Conservation (phyloP, 2,113 vertebrate genomes). For the Xiphorhynchus elegans region DNA sequence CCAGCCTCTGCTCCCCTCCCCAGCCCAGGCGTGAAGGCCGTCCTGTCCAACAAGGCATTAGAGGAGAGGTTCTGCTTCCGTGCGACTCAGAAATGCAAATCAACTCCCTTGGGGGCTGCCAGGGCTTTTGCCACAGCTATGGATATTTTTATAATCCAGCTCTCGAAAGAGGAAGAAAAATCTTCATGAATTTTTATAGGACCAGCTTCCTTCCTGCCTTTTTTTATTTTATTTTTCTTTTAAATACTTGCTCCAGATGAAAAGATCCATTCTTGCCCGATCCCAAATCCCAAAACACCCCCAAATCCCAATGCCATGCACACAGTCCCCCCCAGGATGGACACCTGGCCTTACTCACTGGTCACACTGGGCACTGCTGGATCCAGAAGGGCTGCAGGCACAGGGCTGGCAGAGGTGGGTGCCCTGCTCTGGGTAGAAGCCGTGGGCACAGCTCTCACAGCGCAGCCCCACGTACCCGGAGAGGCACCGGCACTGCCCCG, state of each 20-base stretch:
- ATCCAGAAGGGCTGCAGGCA: conserved; percentile 47
- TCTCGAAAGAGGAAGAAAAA: background rate
- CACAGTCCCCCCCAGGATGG: accelerated
- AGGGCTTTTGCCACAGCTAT: background rate
- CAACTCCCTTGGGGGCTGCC: background rate
- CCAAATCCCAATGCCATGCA: accelerated
- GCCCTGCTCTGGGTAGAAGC: conserved; percentile 21
- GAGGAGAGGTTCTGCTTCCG: background rate
- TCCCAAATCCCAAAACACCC: accelerated
- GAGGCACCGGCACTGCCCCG: conserved; percentile 71
- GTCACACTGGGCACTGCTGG: conserved; percentile 49
- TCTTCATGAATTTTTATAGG: background rate
- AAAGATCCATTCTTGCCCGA: background rate
- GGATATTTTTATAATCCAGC: background rate
- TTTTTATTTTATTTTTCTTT: background rate
- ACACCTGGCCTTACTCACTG: conserved; percentile 32
- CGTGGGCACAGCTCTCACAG: conserved; percentile 61
- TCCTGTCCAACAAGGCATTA: background rate
- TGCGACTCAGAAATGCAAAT: background rate
- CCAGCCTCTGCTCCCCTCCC: background rate
- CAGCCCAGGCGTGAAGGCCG: background rate
- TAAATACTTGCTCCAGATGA: background rate
- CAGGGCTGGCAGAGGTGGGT: conserved; percentile 60
- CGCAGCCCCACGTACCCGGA: conserved; percentile 45
- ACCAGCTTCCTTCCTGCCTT: background rate